Evolutionary conservation across 1,140 invertebrate genomes (phyloP).

Genomic region (Lamellibrachia luymesi): DNA sequence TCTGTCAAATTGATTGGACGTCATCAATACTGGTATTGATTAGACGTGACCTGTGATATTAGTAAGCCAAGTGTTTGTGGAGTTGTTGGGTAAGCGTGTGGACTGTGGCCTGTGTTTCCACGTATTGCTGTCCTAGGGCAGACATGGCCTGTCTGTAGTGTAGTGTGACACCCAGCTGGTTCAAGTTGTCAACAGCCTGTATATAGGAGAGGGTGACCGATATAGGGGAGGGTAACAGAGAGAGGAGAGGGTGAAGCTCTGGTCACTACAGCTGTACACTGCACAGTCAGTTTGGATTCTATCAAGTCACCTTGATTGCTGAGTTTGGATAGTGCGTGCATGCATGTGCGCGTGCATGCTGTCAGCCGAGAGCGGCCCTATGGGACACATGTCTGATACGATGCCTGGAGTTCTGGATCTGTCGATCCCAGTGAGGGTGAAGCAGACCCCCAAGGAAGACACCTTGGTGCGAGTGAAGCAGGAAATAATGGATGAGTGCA

Average conservation of each 20-base stretch:
- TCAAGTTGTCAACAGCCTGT: neutral
- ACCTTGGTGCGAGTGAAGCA: neutral
- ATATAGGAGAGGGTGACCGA: neutral
- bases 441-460: neutral
- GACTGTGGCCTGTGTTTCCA: neutral
- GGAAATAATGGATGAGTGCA: neutral
- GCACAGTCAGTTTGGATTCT: neutral
- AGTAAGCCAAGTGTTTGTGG: too few species aligned
- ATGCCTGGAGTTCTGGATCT: neutral
- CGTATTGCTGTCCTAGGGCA: neutral
- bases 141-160: neutral
- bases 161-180: neutral
- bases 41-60: neutral
- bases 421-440: neutral
- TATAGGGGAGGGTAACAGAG: too few species aligned
- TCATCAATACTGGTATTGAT: neutral
- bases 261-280: too few species aligned
- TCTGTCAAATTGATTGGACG: neutral
- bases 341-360: neutral
- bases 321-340: neutral
- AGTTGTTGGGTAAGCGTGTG: neutral
- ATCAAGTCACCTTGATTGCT: neutral
- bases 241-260: too few species aligned
- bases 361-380: neutral
- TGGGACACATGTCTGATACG: neutral